phyloP scores from a whole-genome alignment of 2,113 vertebrate genomes.

The Sminthopsis crassicaudata region DNA sequence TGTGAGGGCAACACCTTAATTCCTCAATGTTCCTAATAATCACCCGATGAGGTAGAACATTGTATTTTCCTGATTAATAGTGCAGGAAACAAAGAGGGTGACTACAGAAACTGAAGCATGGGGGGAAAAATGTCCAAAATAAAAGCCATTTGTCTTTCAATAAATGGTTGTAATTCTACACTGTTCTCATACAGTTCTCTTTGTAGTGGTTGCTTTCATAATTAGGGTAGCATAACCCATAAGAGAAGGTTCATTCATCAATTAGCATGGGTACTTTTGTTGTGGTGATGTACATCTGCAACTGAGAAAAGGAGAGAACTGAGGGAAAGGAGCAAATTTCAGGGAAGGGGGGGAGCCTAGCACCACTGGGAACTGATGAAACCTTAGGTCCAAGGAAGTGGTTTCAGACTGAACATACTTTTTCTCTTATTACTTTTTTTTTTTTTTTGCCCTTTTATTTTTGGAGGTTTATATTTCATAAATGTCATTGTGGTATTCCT shows the following conservation, averaged over 20 bases:
- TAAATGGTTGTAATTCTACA: slow-evolving; percentile 6
- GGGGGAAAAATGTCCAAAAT: background rate
- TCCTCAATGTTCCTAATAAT: background rate
- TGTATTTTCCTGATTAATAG: background rate
- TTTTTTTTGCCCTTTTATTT: background rate
- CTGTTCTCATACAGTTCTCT: slow-evolving; percentile 12
- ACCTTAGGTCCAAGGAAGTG: background rate
- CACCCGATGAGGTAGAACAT: background rate
- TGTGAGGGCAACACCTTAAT: slow-evolving; percentile 20
- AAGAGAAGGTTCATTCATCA: background rate
- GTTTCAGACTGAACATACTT: background rate
- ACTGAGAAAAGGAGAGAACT: slow-evolving; percentile 3
- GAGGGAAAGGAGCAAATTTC: background rate
- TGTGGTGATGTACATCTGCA: background rate
- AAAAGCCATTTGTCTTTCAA: slow-evolving; percentile 15
- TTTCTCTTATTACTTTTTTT: background rate
- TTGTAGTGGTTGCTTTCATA: slow-evolving; percentile 15
- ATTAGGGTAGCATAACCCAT: slow-evolving; percentile 7
- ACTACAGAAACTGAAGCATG: background rate
- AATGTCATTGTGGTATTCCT: background rate
- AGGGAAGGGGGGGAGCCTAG: background rate
- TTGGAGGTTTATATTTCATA: background rate
- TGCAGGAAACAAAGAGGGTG: slow-evolving; percentile 17
- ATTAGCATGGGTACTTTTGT: slow-evolving; percentile 11
- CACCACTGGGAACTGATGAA: background rate